Conservation (phyloP, 2,797 vertebrate species). For the Sebastes itinus region DNA sequence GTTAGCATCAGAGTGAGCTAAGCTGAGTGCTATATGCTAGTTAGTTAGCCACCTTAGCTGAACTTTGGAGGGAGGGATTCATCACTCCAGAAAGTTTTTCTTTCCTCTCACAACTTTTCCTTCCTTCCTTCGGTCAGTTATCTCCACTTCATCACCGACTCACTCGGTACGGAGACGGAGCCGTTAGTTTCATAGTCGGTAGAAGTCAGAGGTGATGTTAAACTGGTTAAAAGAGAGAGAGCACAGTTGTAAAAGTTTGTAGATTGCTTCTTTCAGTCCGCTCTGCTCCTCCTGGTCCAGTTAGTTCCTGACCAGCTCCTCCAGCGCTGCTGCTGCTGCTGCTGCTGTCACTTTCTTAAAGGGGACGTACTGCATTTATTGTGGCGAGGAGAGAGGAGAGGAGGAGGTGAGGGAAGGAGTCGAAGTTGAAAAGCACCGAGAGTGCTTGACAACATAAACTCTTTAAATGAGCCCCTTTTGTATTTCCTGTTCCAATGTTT, state of each 20-base stretch:
- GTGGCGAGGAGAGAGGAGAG: no score
- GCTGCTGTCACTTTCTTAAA: slow-evolving; percentile 81
- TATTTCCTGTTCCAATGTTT: no score
- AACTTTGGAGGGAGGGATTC: no score
- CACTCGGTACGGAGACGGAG: not conserved
- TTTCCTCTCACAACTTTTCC: no score
- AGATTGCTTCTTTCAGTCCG: slow-evolving; percentile 59
- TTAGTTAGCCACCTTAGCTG: no score
- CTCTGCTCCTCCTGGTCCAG: slow-evolving; percentile 39
- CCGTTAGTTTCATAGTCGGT: not conserved
- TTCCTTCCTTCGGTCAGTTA: no score
- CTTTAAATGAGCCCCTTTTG: no score
- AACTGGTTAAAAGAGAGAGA: not conserved
- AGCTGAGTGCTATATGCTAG: no score
- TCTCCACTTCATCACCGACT: slow-evolving; percentile 5
- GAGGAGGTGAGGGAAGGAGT: no score
- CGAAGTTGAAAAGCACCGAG: not conserved
- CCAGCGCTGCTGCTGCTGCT: slow-evolving; percentile 14
- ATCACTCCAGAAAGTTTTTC: no score
- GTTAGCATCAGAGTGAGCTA: no score
- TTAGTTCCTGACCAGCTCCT: slow-evolving; percentile 70
- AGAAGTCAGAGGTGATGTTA: not conserved
- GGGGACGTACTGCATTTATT: slow-evolving; percentile 58
- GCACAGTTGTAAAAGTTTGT: slow-evolving; percentile 52
- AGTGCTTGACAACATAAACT: no score